Conservation (phyloP, 2,113 vertebrate genomes). For the Leiothrix lutea region DNA sequence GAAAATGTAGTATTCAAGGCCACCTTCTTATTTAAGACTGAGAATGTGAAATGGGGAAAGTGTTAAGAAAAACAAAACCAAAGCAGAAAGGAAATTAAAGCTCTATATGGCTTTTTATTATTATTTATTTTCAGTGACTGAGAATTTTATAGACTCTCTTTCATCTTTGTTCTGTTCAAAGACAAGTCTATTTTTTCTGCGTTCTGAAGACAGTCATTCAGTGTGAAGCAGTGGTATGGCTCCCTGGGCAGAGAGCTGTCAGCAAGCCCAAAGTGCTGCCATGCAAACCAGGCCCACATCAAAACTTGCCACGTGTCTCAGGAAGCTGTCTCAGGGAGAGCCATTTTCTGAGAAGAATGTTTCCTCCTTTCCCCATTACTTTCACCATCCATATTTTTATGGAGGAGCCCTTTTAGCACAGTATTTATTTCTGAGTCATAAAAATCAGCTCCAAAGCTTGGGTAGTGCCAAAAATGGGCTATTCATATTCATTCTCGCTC, state of each 20-base stretch:
- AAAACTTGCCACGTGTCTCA: not conserved
- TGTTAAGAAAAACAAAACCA: not conserved
- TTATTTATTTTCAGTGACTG: not conserved
- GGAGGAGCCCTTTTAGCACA: constrained; percentile 5
- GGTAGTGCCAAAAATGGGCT: constrained; percentile 44
- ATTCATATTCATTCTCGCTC: constrained; percentile 56
- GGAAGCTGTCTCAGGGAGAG: not conserved
- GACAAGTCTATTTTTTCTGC: not conserved
- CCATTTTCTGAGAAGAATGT: not conserved
- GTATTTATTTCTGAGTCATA: constrained; percentile 59
- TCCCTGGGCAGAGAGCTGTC: not conserved
- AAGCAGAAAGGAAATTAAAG: constrained; percentile 8
- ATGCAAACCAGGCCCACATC: not conserved
- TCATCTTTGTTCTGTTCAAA: not conserved
- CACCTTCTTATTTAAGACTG: not conserved
- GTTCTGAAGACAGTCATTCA: not conserved
- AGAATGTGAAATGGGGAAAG: not conserved
- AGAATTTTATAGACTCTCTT: not conserved
- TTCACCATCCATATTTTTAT: not conserved
- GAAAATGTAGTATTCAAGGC: not conserved
- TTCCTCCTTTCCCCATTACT: not conserved
- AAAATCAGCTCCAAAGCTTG: constrained; percentile 41
- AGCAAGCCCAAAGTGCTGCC: not conserved
- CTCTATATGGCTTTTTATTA: not conserved
- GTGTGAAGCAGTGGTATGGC: not conserved